Evolutionary conservation across 2,797 vertebrate genomes (phyloP).

Genomic region (Epinephelus coioides): DNA sequence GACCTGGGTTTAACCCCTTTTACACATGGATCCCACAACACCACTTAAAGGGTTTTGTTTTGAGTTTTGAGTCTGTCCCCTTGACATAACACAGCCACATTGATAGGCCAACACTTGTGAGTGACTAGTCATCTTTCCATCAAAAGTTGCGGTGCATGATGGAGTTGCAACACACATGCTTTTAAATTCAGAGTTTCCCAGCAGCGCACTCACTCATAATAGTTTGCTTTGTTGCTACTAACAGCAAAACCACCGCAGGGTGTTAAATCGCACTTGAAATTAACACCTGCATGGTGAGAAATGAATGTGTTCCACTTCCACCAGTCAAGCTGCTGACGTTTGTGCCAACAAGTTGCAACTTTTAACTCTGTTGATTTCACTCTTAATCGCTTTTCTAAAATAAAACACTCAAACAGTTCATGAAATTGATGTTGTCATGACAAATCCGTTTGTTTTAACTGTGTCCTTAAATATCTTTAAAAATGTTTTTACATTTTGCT

Average conservation of each 20-base stretch:
- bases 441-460: background rate
- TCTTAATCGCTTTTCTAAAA: background rate
- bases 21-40: background rate
- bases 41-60: background rate
- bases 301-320: slow-evolving; percentile 9
- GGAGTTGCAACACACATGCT: background rate
- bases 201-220: background rate
- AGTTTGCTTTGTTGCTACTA: slow-evolving; percentile 29
- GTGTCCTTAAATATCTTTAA: background rate
- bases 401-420: background rate
- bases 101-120: background rate
- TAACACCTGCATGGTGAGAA: slow-evolving; percentile 40
- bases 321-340: slow-evolving; percentile 14
- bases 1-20: background rate
- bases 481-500: background rate
- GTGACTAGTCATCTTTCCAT: background rate
- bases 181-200: slow-evolving; percentile 2
- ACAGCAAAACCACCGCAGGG: slow-evolving; percentile 24
- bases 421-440: background rate
- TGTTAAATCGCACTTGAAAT: slow-evolving; percentile 31
- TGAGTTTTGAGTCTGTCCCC: background rate
- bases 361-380: slow-evolving; percentile 2
- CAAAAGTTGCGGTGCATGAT: too few relatives aligned
- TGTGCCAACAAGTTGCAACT: background rate
- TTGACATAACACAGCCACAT: background rate